Conservation (phyloP, 2,888 invertebrate genomes). For the Helicoverpa assulta region DNA sequence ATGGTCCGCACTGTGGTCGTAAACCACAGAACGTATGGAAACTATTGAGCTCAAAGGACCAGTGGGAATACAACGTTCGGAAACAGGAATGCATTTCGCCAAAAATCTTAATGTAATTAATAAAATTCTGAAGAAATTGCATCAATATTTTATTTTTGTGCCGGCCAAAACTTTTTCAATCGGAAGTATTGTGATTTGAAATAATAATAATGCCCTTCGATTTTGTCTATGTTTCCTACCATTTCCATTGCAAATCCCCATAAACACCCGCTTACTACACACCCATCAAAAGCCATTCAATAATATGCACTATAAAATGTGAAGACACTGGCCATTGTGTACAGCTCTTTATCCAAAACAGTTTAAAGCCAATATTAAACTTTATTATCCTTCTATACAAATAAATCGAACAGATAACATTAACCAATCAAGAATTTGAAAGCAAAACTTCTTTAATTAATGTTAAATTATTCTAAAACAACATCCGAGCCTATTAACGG, state of each 20-base stretch:
- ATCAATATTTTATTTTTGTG: conserved; percentile 5
- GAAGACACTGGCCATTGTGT: conserved; percentile 1
- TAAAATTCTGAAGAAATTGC: conserved; percentile 4
- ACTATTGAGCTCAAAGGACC: conserved; percentile 69
- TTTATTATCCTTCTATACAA: conserved; percentile 53
- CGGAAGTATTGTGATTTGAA: too few relatives aligned
- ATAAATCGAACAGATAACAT: conserved; percentile 67
- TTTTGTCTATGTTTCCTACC: too few relatives aligned
- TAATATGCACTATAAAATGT: background rate
- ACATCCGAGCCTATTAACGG: conserved; percentile 84
- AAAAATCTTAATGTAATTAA: conserved; percentile 36
- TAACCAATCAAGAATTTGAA: conserved; percentile 70
- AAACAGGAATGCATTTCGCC: conserved; percentile 34
- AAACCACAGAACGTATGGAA: conserved; percentile 72
- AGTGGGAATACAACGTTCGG: conserved; percentile 59
- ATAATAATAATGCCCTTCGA: too few relatives aligned
- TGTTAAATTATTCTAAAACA: conserved; percentile 81
- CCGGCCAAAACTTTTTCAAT: too few relatives aligned
- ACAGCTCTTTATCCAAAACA: conserved; percentile 5
- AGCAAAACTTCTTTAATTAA: conserved; percentile 81
- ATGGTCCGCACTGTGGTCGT: conserved; percentile 68
- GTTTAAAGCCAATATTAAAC: conserved; percentile 24
- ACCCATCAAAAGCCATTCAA: too few relatives aligned
- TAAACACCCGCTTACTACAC: too few relatives aligned
- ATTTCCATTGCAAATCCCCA: too few relatives aligned